Base-by-base conservation (phyloP, 2,113 vertebrate species). In the Platysteira castanea region DNA sequence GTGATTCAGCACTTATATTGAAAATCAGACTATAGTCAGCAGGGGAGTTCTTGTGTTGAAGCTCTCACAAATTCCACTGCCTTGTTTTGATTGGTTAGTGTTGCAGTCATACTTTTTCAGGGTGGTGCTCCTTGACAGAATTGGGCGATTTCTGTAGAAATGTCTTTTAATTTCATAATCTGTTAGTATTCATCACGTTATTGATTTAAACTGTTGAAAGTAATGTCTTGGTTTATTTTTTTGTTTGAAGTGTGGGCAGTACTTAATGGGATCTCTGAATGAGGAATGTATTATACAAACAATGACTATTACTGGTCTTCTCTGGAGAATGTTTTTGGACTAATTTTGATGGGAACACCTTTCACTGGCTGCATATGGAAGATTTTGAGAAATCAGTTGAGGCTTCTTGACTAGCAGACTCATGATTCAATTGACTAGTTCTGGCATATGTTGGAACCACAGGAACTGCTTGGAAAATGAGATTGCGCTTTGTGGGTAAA, bases 91-190 rank as follows among this genome's bases (percentile, higher is more conserved):
- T 41, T 82, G 61, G 14, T 39, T 73, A 91, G 18, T 41, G 35
- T 30, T 41, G 8, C 39, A 91, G 42, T 89, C 56, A 57, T 73
- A 11, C 24, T 65, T 91, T 75, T 94, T 69, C 46, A 91, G 91
- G 90, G 81, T 96, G 84, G 84, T 94, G 90, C 70, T 83, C 41
- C 64, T 78, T 71, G 31, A n/a, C 6, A 44, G 31, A 82, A 71
- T 94, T 89, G 67, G 82, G 84, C 24, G 94, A 83, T 87, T 89
- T 84, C 74, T 65, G 46, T 76, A 82, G 54, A 87, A 92, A 47
- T 84, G 11, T 20, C 77, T 76, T 53, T 60, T 26, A 59, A 65
- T 80, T 83, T 93, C 63, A 63, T 69, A 74, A 79, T 83, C 41
- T 82, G 11, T 61, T 87, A 73, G 37, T 4, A 28, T 73, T 91